Conservation (phyloP, 1,140 invertebrate species). For the Tenebrio molitor region DNA sequence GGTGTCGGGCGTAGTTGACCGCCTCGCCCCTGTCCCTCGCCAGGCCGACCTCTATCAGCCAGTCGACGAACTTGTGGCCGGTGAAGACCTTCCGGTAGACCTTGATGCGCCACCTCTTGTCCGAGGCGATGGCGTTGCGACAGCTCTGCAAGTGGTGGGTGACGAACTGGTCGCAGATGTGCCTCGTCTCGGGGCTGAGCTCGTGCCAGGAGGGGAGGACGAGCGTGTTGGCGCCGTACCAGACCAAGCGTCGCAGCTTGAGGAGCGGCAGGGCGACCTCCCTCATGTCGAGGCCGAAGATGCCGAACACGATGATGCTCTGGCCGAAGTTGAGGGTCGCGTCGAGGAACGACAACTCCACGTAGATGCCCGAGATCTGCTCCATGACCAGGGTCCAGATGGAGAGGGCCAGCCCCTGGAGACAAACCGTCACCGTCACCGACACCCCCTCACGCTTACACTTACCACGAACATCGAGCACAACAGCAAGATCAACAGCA, state of each 20-base stretch:
- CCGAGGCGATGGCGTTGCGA: conserved; percentile 81
- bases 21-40: conserved; percentile 82
- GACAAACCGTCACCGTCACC: conserved; percentile 43
- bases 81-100: conserved; percentile 85
- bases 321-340: conserved; percentile 91
- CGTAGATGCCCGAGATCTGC: conserved; percentile 88
- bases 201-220: conserved; percentile 80
- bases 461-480: conserved; percentile 92
- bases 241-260: conserved; percentile 73
- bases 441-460: conserved; percentile 48
- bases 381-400: conserved; percentile 90
- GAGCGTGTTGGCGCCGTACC: conserved; percentile 80
- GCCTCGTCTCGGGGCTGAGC: conserved; percentile 81
- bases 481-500: conserved; percentile 84
- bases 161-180: conserved; percentile 91
- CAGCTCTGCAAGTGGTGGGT: conserved; percentile 88
- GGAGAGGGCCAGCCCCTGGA: conserved; percentile 85
- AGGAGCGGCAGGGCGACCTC: conserved; percentile 78
- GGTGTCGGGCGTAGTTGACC: conserved; percentile 83
- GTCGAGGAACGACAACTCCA: conserved; percentile 93
- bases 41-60: conserved; percentile 85
- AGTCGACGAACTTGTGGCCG: conserved; percentile 87
- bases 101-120: conserved; percentile 70
- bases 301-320: conserved; percentile 84
- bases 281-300: conserved; percentile 88